Evolutionary conservation across 2,888 invertebrate genomes (phyloP), one percentile per base, ranked within the genome.

Genomic region (Drosophila imparisetae): DNA sequence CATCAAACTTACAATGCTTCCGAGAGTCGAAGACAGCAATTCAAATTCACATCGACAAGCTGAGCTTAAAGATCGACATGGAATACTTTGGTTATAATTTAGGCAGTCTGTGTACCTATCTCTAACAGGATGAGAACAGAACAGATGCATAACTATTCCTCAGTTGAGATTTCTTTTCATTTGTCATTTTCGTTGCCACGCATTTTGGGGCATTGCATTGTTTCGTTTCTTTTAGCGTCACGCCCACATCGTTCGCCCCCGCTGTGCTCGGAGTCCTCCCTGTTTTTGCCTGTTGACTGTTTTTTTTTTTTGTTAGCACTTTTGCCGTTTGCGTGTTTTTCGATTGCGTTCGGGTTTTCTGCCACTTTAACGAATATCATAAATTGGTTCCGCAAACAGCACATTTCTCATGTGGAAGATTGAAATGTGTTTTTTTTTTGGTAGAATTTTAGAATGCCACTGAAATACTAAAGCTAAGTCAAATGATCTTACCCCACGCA

Each of bases 371-470:
- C 81, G 89, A 85, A 90, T 89, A 78, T 81, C 84, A 90, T 91
- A 90, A 91, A 90, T 91, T 90, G 89, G 86, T 86, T 86, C 83
- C 87, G 76, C 81, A 81, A 77, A 54, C 81, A 81, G 77, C 82
- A 86, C 80, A 87, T 88, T 89, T 90, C 86, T 91, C 90, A 85
- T 88, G 90, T 81, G 90, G 71, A 88, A 91, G 87, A 91, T 89
- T 90, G 79, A 87, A 88, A 86, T 86, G 81, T 80, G 75, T 80
- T 49, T 73, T 79, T 80, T 64, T 76, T 78, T 21, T 15, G 30
- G 10, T 21, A 11, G 11, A 42, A 6, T 53, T 52, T 8, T 8
- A 8, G n/a, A 73, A 75, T 67, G 70, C 61, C 61, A 54, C 57
- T 38, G 59, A 48, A 50, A 50, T 63, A 65, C 55, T 64, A 3